A percentile compares a stretch with the other conserved stretches of the same genome.
These are phyloP conservation scores for Caenorhabditis briggsae DNA, from an alignment of 1,140 invertebrate species.

Conservation along the genomic window DNA sequence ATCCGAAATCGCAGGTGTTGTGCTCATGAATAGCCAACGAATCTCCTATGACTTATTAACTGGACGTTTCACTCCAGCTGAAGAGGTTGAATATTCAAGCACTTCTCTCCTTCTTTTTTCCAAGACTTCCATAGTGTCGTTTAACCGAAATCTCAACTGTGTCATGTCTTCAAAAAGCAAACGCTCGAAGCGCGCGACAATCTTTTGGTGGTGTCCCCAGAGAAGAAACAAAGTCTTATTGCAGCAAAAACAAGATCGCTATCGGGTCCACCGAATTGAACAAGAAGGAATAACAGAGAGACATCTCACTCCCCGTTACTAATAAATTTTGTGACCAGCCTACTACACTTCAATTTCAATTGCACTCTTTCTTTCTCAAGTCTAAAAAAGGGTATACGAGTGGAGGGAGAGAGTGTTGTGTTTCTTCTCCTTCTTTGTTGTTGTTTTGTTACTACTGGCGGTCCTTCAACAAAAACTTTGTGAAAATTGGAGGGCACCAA, in stretches of 20 bases:
- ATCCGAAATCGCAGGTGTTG: conserved; percentile 34
- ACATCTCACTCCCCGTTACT: conserved; percentile 5
- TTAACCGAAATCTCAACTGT: conserved; percentile 18
- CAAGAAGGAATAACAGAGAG: not conserved
- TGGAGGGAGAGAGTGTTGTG: not conserved
- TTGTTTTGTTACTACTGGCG: conserved; percentile 8
- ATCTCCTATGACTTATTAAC: conserved; percentile 51
- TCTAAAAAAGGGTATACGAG: conserved; percentile 25
- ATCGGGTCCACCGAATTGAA: not conserved
- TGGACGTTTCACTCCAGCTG: not conserved
- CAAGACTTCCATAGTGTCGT: not conserved
- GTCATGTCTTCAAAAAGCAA: not conserved
- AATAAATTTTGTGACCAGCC: conserved; percentile 35
- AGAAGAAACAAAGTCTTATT: not conserved
- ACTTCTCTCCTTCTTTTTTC: not conserved
- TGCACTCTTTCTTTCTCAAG: conserved; percentile 1
- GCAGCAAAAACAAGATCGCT: conserved; percentile 27
- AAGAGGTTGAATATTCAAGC: conserved; percentile 11
- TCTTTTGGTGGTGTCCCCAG: not conserved
- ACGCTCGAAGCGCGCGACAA: not conserved
- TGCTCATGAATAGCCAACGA: conserved; percentile 47
- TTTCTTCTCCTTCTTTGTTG: not conserved
- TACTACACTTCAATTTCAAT: conserved; percentile 32
- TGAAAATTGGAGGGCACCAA: not conserved
- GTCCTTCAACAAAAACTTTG: conserved; percentile 45